Base-by-base conservation (phyloP, 2,797 vertebrate genomes). In the Tolypeutes matacus region DNA sequence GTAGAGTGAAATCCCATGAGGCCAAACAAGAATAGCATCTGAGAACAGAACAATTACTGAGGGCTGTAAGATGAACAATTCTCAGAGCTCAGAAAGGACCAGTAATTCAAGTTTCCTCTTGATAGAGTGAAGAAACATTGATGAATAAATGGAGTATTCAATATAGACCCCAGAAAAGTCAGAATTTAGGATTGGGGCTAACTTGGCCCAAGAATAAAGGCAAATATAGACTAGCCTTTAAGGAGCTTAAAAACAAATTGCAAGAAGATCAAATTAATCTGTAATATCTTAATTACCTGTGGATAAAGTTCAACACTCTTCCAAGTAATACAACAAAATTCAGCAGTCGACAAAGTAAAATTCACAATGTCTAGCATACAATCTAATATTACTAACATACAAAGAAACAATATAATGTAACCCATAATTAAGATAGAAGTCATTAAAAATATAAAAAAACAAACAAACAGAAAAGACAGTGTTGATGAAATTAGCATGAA, bases 271-370 rank as follows among this genome's bases (percentile, higher is more conserved):
- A 80, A 70, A 80, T 60, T 58, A 34, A 80, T 58, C 29, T 89
- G 51, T 67, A 23, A 46, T 46, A 89, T 10, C 29, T 39, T 58
- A 80, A 64, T 53, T 42, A 62, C 56, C 11, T 2, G 21, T 7
- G 21, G 25, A n/a, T 42, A 23, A 73, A 42, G 21, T 62, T 73
- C 23, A 62, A 81, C 23, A 87, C 34, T 17, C 34, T 87, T 72
- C 39, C 72, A 87, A 80, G n/a, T 53, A 65, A 91, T 84, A 62
- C 20, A 53, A 64, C 42, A 93, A 53, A 87, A 53, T n/a, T 27
- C 0, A 72, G 42, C n/a, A 29, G 67, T 51, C 27, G 34, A 49
- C 4, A 64, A 70, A 34, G 53, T 53, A 72, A 87, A 64, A 81
- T 87, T n/a, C 65, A 72, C 27, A 53, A 5, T 53, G 21, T 64